Evolutionary conservation across 2,888 invertebrate genomes (phyloP), one percentile per base, ranked within the genome.

Genomic region (Himalopsyche japonica): DNA sequence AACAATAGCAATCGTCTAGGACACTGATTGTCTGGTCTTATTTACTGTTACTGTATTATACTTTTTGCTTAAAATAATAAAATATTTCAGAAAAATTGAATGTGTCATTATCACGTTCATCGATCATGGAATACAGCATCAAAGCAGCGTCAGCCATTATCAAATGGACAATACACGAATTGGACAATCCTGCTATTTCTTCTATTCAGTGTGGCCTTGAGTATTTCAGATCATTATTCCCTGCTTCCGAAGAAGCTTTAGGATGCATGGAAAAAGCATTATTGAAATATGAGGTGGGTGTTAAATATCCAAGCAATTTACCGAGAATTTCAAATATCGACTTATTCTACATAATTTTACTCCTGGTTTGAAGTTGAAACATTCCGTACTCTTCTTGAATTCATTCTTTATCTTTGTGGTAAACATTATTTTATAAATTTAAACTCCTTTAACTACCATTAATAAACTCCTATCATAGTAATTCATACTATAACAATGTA

Each of bases 101-200:
- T 37, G 79, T 64, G 43, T 49, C 84, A 32, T 34, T 81, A 18
- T 85, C 84, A 27, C 81, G 77, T 76, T 86, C 84, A 82, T 78
- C 79, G 37, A 48, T 86, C 48, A 85, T 87, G 83, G 84, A 81
- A 78, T 81, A 82, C 70, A 81, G 83, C 34, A 70, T 86, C 49
- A 37, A 83, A 70, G 82, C 85, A 87, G 90, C 91, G 30, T 92
- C 92, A 88, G 88, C 89, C 76, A 93, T 94, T 87, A 90, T 94
- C 79, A 89, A 92, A 87, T 91, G 91, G 87, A 91, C 94, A 6
- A 89, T 93, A 85, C 89, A 94, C 82, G 94, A 95, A 88, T 91
- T 95, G 85, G 95, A 95, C 87, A 94, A 95, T 90, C 95, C 95
- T 8, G 94, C 94, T 2, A 91, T 95, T 87, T 93, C 94, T 0